Evolutionary conservation across 2,113 vertebrate species (phyloP), one percentile per base, ranked within the genome.

Genomic region (Lates calcarifer): DNA sequence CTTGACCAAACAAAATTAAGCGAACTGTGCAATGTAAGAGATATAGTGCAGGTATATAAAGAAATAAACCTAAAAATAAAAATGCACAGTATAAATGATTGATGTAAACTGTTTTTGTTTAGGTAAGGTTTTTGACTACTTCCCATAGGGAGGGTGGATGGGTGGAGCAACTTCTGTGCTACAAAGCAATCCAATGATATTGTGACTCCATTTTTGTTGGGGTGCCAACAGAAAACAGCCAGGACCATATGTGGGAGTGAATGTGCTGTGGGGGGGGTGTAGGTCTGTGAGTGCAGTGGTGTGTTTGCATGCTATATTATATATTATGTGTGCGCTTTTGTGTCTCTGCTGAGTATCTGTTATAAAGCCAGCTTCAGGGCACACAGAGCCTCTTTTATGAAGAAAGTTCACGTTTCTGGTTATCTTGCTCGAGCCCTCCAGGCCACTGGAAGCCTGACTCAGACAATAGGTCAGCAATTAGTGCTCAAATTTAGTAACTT

Each of bases 391-490:
- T 80, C 56, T 86, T 87, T 86, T 28, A 81, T 90, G 77, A 74
- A 47, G 28, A 87, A 82, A 74, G 65, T 76, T 86, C 55, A 66
- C 10, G 13, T 81, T 83, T 64, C 18, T 71, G 45, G 35, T 81
- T 26, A 18, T 89, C 56, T 82, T 79, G 28, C 83, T 87, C 64
- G 26, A 71, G 57, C 83, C 87, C 88, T 89, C n/a, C 69, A 82
- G 89, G 89, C 89, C 85, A 70, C 76, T 76, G 84, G 76, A 49
- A 51, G 65, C 60, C 47, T 80, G 89, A 93, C 87, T 93, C 86
- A 89, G 28, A 71, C 43, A 88, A 84, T 87, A 93, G 91, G 91
- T 91, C 91, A 91, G 66, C 83, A 90, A 91, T 93, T 93, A 88
- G 55, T 58, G 69, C 74, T 83, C 26, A 39, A 17, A 71, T 85